Evolutionary conservation across 2,113 vertebrate species (phyloP).

Genomic region (Chloropsis cyanopogon): DNA sequence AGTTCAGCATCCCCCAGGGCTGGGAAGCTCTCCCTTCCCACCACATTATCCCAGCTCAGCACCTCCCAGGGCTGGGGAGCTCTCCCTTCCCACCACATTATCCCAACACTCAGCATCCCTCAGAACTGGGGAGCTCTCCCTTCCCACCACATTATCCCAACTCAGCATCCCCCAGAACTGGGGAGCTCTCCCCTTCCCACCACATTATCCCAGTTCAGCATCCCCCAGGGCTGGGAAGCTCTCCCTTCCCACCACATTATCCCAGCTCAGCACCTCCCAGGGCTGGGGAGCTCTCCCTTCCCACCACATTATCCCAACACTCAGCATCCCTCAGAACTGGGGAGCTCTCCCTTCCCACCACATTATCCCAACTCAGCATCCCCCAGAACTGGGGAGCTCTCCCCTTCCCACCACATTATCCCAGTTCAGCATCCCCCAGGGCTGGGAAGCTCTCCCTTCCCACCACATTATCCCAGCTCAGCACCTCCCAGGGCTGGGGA

Average conservation of each 20-base stretch:
- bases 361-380: neutral
- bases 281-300: neutral
- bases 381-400: neutral
- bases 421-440: neutral
- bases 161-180: neutral
- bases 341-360: neutral
- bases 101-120: neutral
- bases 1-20: neutral
- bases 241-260: neutral
- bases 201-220: accelerated
- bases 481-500: neutral
- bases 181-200: no score
- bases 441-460: neutral
- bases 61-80: neutral
- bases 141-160: neutral
- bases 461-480: neutral
- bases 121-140: neutral
- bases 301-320: neutral
- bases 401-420: neutral
- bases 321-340: neutral
- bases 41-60: neutral
- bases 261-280: neutral
- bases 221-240: neutral
- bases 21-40: neutral
- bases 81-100: neutral